Percentiles rank a stretch among this genome's conserved stretches.
phyloP scores from a whole-genome alignment of 2,888 invertebrate genomes.

The Megamerina dolium region DNA sequence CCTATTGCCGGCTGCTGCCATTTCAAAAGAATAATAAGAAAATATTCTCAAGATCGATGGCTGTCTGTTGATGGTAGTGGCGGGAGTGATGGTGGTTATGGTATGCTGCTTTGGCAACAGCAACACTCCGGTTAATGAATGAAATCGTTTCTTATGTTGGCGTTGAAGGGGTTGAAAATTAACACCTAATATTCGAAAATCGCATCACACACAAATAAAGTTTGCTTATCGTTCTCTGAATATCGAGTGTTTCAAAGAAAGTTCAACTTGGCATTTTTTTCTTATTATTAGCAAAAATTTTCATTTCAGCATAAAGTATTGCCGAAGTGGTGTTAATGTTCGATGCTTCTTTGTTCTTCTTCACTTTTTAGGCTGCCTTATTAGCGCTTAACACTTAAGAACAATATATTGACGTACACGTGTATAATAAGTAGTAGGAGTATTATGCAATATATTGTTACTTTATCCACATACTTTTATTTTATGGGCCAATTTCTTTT shows the following conservation, averaged over 20 bases:
- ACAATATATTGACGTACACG: no score
- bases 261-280: not conserved
- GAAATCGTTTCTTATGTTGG: no score
- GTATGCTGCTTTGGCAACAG: no score
- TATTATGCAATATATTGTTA: not conserved
- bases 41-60: no score
- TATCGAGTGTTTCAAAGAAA: slow-evolving; percentile 1
- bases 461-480: not conserved
- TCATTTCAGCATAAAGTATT: not conserved
- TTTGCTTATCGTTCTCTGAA: not conserved
- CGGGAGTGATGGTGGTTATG: no score
- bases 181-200: slow-evolving; percentile 17
- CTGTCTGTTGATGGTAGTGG: no score
- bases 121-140: no score
- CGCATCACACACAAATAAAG: slow-evolving; percentile 3
- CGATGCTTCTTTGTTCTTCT: not conserved
- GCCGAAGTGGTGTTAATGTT: not conserved
- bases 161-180: slow-evolving; percentile 13
- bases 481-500: slow-evolving; percentile 10
- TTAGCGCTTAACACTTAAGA: not conserved
- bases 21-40: no score
- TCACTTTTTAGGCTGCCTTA: not conserved
- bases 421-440: no score
- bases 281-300: no score
- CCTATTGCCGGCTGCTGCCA: no score